phyloP scores from a whole-genome alignment of 2,113 vertebrate species.

The Poecile atricapillus region DNA sequence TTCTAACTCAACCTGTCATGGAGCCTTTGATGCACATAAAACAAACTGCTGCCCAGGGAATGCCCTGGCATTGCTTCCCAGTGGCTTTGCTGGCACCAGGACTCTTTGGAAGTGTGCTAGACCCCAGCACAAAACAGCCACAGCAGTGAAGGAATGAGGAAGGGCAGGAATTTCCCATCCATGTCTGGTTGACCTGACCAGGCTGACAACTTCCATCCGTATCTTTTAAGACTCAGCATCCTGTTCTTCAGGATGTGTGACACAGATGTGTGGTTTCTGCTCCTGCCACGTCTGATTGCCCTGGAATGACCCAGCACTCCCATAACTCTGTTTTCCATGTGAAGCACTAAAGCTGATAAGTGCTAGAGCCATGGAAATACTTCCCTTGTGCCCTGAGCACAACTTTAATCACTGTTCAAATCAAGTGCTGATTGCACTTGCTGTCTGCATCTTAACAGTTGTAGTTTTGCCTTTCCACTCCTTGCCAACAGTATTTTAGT shows the following conservation, averaged over 20 bases:
- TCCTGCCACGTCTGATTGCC: neutral
- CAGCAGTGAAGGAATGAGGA: neutral
- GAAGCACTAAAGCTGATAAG: neutral
- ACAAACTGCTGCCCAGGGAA: neutral
- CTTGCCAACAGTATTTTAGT: neutral
- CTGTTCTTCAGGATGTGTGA: neutral
- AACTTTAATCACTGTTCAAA: neutral
- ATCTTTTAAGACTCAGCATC: accelerated
- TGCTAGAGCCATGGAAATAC: neutral
- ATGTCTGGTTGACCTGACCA: neutral
- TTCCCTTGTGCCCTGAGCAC: neutral
- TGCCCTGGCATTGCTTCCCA: accelerated
- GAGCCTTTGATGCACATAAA: accelerated
- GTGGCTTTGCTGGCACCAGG: neutral
- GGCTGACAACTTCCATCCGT: neutral
- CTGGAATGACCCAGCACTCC: neutral
- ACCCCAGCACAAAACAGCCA: neutral
- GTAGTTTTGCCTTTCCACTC: neutral
- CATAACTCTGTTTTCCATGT: neutral
- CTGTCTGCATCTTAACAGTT: neutral
- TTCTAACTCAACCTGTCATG: neutral
- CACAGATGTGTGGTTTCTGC: neutral
- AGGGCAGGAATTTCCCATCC: neutral
- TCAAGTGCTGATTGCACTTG: accelerated
- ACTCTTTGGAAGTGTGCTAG: neutral